Base-by-base conservation (phyloP, 2,888 invertebrate genomes). In the Meiosimyza decipiens region DNA sequence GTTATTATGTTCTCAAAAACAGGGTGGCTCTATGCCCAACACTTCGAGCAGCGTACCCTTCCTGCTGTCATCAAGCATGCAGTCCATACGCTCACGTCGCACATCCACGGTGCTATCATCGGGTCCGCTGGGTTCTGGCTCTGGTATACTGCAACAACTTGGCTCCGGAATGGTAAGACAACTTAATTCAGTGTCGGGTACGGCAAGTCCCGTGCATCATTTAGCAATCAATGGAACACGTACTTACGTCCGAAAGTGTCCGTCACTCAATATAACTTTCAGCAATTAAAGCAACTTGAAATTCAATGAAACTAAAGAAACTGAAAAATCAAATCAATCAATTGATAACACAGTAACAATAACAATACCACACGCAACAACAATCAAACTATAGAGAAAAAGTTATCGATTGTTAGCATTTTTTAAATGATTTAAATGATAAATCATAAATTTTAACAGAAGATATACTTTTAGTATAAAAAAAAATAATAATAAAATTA, bases 141-240 rank as follows among this genome's bases (percentile, higher is more conserved):
- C 93, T 77, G 93, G 94, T 78, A 89, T 96, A 76, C 89, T 96
- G 79, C 95, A 96, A 85, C 95, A 96, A 88, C 90, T 96, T 86
- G 95, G 95, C 91, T 92, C 93, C 88, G 95, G 95, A 91, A 93
- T 96, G 94, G 96, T 96, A 94, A 95, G 95, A 91, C 93, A 92
- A 89, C 89, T 92, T 87, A 91, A 91, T 84, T 87, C 87, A 79
- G 90, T 91, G 88, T 90, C 91, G 85, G 89, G 90, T 84, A 91
- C 89, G 88, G 91, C 91, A 88, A 90, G 89, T 89, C 90, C 89
- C 84, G 89, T 88, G 86, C 89, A 89, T 82, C 87, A 89, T 75
- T 84, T 88, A 79, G 88, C 84, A 78, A 83, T 89, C 77, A 89
- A 90, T 82, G 90, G 89, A 87, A 89, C 86, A 82, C 89, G 89